Evolutionary conservation across 2,113 vertebrate species (phyloP).

Genomic region (Mungos mungo): DNA sequence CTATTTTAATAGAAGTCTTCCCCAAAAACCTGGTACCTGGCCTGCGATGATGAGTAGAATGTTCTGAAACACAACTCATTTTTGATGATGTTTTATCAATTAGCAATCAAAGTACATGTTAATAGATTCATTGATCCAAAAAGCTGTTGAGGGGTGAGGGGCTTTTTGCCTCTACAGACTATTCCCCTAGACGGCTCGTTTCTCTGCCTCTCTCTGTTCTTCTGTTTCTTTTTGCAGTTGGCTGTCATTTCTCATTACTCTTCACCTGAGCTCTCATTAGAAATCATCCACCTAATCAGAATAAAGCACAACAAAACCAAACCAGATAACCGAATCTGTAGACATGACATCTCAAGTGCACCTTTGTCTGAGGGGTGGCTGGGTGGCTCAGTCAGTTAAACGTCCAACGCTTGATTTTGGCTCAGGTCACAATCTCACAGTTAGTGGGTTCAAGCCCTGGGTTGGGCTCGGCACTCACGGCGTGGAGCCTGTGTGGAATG

Average conservation of each 20-base stretch:
- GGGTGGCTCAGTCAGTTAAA: no score
- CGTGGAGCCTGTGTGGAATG: no score
- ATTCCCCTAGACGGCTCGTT: not conserved
- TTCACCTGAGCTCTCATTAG: not conserved
- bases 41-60: not conserved
- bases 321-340: not conserved
- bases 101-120: not conserved
- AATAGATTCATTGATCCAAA: not conserved
- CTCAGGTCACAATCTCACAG: no score
- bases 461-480: no score
- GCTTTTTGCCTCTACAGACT: no score
- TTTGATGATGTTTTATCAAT: not conserved
- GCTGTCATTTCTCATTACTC: not conserved
- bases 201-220: not conserved
- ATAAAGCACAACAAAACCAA: not conserved
- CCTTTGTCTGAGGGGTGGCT: not conserved
- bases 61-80: not conserved
- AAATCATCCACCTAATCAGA: not conserved
- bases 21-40: not conserved
- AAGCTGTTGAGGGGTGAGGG: not conserved
- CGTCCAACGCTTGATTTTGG: no score
- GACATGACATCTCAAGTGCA: not conserved
- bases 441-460: no score
- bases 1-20: not conserved
- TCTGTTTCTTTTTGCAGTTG: not conserved